Evolutionary conservation across 2,113 vertebrate genomes (phyloP).

Genomic region (Talpa occidentalis): DNA sequence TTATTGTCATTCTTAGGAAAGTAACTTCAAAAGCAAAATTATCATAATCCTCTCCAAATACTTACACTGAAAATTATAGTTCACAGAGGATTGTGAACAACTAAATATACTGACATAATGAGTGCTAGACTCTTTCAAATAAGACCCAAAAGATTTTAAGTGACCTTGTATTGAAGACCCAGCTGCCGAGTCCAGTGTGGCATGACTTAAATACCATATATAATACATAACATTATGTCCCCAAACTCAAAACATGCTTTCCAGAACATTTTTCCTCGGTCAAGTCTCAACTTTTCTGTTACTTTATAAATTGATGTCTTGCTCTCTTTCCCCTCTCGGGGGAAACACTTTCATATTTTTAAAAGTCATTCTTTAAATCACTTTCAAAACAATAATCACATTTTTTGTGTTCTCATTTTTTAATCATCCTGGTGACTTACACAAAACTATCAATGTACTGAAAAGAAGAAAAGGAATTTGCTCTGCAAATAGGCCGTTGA

Average conservation of each 20-base stretch:
- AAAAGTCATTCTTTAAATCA: neutral
- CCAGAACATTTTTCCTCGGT: neutral
- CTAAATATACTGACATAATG: neutral
- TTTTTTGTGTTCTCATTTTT: neutral
- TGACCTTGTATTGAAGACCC: neutral
- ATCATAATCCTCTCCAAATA: neutral
- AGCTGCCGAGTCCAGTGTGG: fast-evolving
- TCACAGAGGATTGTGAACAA: neutral
- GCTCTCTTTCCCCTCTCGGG: neutral
- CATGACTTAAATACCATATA: neutral
- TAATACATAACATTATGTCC: no score
- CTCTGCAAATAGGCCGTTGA: neutral
- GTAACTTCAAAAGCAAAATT: neutral
- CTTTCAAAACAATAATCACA: neutral
- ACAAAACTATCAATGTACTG: neutral
- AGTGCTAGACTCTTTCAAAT: neutral
- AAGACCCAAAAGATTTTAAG: neutral
- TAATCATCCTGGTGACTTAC: neutral
- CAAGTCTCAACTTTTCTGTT: neutral
- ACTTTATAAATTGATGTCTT: neutral
- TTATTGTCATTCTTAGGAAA: neutral
- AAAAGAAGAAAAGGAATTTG: neutral
- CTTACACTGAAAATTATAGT: neutral
- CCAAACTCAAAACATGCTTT: neutral
- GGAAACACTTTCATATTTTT: neutral